Evolutionary conservation across 1,140 invertebrate species (phyloP), one percentile per base, ranked within the genome.

Genomic region (Thereuonema tuberculata): DNA sequence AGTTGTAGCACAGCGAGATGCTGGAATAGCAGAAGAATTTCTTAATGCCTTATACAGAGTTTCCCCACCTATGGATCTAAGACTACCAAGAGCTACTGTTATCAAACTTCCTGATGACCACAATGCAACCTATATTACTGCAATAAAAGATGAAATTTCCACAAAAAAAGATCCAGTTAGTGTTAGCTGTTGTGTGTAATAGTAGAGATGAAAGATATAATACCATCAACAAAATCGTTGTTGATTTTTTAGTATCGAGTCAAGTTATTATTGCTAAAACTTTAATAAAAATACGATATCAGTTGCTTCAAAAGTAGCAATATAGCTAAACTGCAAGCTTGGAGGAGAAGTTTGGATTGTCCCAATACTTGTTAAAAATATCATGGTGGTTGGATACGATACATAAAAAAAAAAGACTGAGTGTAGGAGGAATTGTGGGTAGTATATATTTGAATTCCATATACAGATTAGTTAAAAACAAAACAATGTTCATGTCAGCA

Each of bases 141-240:
- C 28, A 12, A 28, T 55, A n/a, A 3, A 27, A 60, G n/a, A n/a
- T n/a, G 53, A 46, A 20, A 25, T 37, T 54, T 17, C 27, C 24
- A 2, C 3, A 14, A 63, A 65, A n/a, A 2, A 78, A 78, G 65
- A 80, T 82, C 0, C 74, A 80, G 2, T 59, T 89, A 1, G 77
- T 89, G 9, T 68, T 87, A 26, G 82, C 81, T 54, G 67, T 90
- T 0, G 77, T 89, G 0, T 76, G 81, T 0, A 84, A 82, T 27
- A 83, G 82, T 60, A 78, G 81, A 50, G 68, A 78, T 9, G 89
- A 93, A 69, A 72, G 78, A 21, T 95, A 95, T 66, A 75, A 80
- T 27, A 83, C 84, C 0, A 85, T 95, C 1, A 95, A 96, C 66
- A 89, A 89, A 66, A 83, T 89, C 47, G 86, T 80, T 21, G 5